phyloP scores from a whole-genome alignment of 2,888 invertebrate genomes.

The Epirrhoe alternata region DNA sequence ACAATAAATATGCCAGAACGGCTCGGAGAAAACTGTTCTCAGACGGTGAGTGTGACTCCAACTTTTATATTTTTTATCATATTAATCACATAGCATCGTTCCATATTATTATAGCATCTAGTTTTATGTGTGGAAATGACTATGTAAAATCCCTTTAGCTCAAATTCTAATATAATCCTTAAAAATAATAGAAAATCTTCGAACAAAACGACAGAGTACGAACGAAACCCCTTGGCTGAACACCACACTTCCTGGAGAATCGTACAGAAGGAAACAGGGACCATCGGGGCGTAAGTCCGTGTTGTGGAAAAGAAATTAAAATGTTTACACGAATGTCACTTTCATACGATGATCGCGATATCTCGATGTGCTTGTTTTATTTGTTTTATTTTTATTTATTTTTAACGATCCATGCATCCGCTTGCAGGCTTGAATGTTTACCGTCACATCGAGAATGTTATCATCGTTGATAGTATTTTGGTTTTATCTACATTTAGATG shows the following conservation, averaged over 20 bases:
- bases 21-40: conserved; percentile 86
- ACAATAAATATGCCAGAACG: conserved; percentile 84
- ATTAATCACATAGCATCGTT: conserved; percentile 30
- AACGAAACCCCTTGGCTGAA: conserved; percentile 73
- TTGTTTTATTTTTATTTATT: conserved; percentile 59
- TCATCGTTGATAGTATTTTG: conserved; percentile 68
- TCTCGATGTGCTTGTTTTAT: conserved; percentile 79
- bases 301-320: conserved; percentile 52
- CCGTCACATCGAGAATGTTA: conserved; percentile 79
- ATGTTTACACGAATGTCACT: conserved; percentile 55
- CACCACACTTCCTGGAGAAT: conserved; percentile 70
- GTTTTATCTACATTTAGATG: conserved; percentile 50
- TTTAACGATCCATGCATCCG: conserved; percentile 67
- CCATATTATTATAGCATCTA: conserved; percentile 24
- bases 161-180: conserved; percentile 51
- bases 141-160: conserved; percentile 36
- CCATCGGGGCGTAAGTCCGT: conserved; percentile 87
- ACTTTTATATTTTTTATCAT: conserved; percentile 33
- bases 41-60: conserved; percentile 87
- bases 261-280: conserved; percentile 87
- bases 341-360: conserved; percentile 76
- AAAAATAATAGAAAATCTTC: conserved; percentile 71
- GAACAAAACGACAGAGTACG: conserved; percentile 74
- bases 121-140: conserved; percentile 37
- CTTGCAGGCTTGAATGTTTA: conserved; percentile 77